phyloP scores from a whole-genome alignment of 1,140 invertebrate genomes.

The Bombus affinis region DNA sequence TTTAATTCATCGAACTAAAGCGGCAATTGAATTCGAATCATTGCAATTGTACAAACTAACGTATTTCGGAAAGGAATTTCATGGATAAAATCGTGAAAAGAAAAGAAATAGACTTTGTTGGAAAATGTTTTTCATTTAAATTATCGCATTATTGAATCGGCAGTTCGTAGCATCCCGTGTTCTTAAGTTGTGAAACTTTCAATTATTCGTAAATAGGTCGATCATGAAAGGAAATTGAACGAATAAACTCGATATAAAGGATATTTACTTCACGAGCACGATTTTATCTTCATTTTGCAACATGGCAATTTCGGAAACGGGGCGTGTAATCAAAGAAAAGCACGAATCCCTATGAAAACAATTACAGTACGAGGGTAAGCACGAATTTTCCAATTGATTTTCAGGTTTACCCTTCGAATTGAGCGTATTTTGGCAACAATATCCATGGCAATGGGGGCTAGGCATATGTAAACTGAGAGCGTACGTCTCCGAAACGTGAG shows the following conservation, averaged over 20 bases:
- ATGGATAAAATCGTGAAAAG: neutral
- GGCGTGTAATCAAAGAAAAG: neutral
- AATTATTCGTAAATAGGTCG: slow-evolving; percentile 3
- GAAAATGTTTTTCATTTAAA: neutral
- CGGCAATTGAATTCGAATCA: neutral
- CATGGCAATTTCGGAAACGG: neutral
- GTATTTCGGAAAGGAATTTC: neutral
- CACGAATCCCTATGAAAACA: neutral
- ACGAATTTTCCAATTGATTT: slow-evolving; percentile 69
- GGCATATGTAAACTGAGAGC: slow-evolving; percentile 92
- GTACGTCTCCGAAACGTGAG: slow-evolving; percentile 82
- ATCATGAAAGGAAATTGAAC: neutral
- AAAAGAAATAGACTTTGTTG: too few species aligned
- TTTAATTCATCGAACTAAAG: neutral
- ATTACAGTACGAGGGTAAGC: neutral
- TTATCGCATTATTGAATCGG: neutral
- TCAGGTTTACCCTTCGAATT: slow-evolving; percentile 93
- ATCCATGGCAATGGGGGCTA: slow-evolving; percentile 92
- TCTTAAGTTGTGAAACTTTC: neutral
- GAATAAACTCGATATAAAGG: slow-evolving; percentile 3
- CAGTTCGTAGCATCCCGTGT: neutral
- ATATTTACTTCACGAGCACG: neutral
- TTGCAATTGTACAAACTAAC: too few species aligned
- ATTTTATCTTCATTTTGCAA: neutral
- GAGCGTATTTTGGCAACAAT: slow-evolving; percentile 94